phyloP scores from a whole-genome alignment of 2,888 invertebrate species.

The Polylopha cassiicola region DNA sequence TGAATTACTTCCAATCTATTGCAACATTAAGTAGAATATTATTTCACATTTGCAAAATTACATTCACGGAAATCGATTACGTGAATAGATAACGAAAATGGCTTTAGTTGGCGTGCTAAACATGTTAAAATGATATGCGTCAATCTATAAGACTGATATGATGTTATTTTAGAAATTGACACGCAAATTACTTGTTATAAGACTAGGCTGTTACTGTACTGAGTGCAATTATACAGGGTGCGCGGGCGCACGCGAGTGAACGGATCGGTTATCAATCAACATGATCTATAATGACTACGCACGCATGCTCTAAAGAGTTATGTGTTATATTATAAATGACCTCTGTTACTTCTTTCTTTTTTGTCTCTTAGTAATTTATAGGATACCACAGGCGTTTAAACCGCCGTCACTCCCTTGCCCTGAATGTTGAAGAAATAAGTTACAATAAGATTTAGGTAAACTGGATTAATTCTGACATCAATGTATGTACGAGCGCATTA shows the following conservation, averaged over 20 bases:
- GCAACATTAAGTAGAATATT: too few species aligned
- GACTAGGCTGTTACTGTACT: background rate
- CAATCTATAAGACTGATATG: background rate
- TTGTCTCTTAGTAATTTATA: too few species aligned
- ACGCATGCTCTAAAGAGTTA: conserved; percentile 5
- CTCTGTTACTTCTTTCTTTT: background rate
- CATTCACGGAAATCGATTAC: too few species aligned
- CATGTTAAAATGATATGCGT: background rate
- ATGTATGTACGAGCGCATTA: too few species aligned
- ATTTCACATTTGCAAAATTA: too few species aligned
- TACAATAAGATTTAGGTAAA: too few species aligned
- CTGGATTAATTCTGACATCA: too few species aligned
- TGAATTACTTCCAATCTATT: too few species aligned
- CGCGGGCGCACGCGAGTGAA: conserved; percentile 8
- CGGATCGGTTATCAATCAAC: conserved; percentile 6
- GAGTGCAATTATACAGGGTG: conserved; percentile 1
- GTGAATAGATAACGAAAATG: too few species aligned
- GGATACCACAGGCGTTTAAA: too few species aligned
- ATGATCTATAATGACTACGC: conserved; percentile 12
- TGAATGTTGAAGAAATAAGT: too few species aligned
- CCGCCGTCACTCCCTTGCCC: too few species aligned
- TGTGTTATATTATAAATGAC: background rate
- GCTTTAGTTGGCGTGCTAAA: background rate
- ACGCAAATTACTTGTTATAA: conserved; percentile 14
- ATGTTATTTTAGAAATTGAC: conserved; percentile 6